phyloP scores from a whole-genome alignment of 2,888 invertebrate genomes.

The Bursaphelenchus okinawaensis region DNA sequence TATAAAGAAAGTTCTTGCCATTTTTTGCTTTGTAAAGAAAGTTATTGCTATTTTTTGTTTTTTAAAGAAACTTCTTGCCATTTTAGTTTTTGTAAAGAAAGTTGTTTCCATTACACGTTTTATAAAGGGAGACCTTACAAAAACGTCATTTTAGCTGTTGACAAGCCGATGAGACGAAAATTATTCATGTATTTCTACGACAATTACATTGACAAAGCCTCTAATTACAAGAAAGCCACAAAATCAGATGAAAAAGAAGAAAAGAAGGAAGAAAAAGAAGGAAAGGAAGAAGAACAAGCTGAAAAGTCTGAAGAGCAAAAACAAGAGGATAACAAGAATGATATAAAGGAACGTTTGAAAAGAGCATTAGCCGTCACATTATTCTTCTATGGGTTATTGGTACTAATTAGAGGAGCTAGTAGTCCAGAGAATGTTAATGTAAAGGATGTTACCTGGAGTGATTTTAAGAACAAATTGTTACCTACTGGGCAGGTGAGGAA shows the following conservation, averaged over 20 bases:
- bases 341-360: slow-evolving; percentile 29
- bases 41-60: too few relatives aligned
- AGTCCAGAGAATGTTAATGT: slow-evolving; percentile 13
- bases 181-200: background rate
- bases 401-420: slow-evolving; percentile 29
- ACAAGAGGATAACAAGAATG: background rate
- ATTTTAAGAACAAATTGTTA: slow-evolving; percentile 88
- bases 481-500: slow-evolving; percentile 78
- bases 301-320: background rate
- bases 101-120: too few relatives aligned
- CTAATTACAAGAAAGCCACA: background rate
- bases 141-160: too few relatives aligned
- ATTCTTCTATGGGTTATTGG: slow-evolving; percentile 39
- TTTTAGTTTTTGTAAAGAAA: too few relatives aligned
- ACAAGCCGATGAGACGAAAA: too few relatives aligned
- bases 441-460: slow-evolving; percentile 76
- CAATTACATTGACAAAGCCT: background rate
- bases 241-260: background rate
- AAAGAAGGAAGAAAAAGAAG: background rate
- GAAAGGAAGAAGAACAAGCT: background rate
- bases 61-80: too few relatives aligned
- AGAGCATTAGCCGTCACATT: slow-evolving; percentile 37
- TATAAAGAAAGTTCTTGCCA: too few relatives aligned
- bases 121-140: too few relatives aligned
- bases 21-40: too few relatives aligned